Evolutionary conservation across 2,113 vertebrate species (phyloP).

Genomic region (Nettapus auritus): DNA sequence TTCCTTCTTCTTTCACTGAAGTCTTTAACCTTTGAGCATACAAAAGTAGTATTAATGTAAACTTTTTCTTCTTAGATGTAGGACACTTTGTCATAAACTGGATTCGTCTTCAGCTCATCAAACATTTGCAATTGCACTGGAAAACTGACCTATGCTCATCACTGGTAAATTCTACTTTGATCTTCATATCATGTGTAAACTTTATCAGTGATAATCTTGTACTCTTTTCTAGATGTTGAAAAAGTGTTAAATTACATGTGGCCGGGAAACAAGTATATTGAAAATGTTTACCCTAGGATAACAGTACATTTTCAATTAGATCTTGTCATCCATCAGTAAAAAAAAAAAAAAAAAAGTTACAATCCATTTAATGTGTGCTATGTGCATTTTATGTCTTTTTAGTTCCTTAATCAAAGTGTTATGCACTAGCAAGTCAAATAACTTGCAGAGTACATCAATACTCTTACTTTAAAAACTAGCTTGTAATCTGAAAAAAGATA

Average conservation of each 20-base stretch:
- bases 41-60: constrained; percentile 12
- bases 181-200: not conserved
- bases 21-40: not conserved
- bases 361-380: not conserved
- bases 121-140: not conserved
- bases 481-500: constrained; percentile 6
- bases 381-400: constrained; percentile 17
- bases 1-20: not conserved
- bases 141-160: not conserved
- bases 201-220: not conserved
- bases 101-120: constrained; percentile 32
- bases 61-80: constrained; percentile 1
- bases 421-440: constrained; percentile 5
- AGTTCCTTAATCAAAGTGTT: not conserved
- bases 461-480: constrained; percentile 27
- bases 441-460: not conserved
- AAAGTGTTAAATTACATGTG: not conserved
- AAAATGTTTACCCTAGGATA: not conserved
- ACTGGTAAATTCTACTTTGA: not conserved
- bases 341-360: not conserved
- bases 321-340: not conserved
- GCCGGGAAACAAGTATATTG: not conserved
- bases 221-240: not conserved
- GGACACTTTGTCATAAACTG: not conserved
- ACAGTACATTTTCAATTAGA: not conserved